Conservation (phyloP, 1,140 invertebrate genomes). For the Archivesica marissinica region DNA sequence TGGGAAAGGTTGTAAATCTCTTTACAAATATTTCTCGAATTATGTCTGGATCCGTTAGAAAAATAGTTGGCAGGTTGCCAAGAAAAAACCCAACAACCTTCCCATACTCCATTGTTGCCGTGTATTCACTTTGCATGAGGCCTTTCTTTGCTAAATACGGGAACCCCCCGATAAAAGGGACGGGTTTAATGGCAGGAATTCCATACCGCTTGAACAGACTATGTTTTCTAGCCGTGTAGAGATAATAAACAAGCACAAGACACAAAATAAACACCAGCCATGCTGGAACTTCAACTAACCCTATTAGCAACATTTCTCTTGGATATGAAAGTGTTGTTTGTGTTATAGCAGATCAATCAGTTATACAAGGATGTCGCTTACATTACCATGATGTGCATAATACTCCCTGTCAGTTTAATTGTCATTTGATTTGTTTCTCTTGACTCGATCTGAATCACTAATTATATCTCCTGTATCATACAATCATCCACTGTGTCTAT, state of each 20-base stretch:
- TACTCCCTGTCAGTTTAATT: too few relatives aligned
- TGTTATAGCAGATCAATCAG: too few relatives aligned
- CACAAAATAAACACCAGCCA: slow-evolving; percentile 24
- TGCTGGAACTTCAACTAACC: slow-evolving; percentile 29
- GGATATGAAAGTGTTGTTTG: too few relatives aligned
- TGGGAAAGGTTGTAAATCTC: slow-evolving; percentile 1
- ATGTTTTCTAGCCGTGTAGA: slow-evolving; percentile 47
- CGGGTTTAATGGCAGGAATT: slow-evolving; percentile 16
- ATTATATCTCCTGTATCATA: too few relatives aligned
- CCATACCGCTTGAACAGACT: slow-evolving; percentile 36
- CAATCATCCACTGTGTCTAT: too few relatives aligned
- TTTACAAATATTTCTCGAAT: slow-evolving; percentile 53
- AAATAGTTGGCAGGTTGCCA: slow-evolving; percentile 44
- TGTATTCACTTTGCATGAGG: slow-evolving; percentile 30
- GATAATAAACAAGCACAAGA: slow-evolving; percentile 20
- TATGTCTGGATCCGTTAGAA: slow-evolving; percentile 50
- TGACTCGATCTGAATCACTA: too few relatives aligned
- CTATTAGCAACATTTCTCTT: slow-evolving; percentile 40
- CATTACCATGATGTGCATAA: too few relatives aligned
- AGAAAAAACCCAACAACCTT: slow-evolving; percentile 53
- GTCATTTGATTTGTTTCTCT: too few relatives aligned
- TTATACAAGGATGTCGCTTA: too few relatives aligned
- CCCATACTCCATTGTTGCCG: slow-evolving; percentile 29
- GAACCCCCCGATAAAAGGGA: slow-evolving; percentile 39
- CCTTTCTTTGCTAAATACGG: slow-evolving; percentile 27